Evolutionary conservation across 1,140 invertebrate species (phyloP), one percentile per base, ranked within the genome.

Genomic region (Drosophila tani): DNA sequence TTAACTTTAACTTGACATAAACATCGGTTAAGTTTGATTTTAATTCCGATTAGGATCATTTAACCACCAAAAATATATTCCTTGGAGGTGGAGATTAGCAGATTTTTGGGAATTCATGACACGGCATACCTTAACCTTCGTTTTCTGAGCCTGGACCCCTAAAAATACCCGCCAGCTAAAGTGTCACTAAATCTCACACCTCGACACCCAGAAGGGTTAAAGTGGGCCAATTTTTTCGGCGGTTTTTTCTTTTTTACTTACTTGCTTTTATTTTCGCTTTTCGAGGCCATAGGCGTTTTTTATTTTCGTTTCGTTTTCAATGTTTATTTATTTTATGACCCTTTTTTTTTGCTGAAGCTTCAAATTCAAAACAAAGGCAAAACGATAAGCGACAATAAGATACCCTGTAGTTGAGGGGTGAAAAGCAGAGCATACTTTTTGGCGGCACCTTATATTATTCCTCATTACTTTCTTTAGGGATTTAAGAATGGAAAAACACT

Each of bases 281-380:
- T 14, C 27, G 51, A 35, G 63, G 47, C 63, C 67, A 53, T 53
- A 27, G 63, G 47, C 55, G 68, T 45, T 70, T 64, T 78, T 79
- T 38, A 55, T 79, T 78, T 78, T 79, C 41, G 46, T 79, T 59
- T 65, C 68, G 58, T 68, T 78, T 56, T 50, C 75, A 65, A 47
- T 73, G 75, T 70, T 77, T 80, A 84, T 87, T 88, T 84, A 83
- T 83, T 87, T 71, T 79, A 77, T 53, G 75, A 46, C 68, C 81
- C 57, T 65, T 76, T 81, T 74, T 74, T 79, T 76, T 40, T 41
- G 63, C 75, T 69, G 67, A 62, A 63, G 64, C 51, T 79, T 74
- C 7, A 62, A 55, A 79, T 40, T 56, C 19, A 21, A 56, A 56
- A 11, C 8, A 40, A 12, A 40, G 19, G 19, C 4, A 11, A 1